Base-by-base conservation (phyloP, 2,888 invertebrate genomes). In the Scaptomyza polygonia region DNA sequence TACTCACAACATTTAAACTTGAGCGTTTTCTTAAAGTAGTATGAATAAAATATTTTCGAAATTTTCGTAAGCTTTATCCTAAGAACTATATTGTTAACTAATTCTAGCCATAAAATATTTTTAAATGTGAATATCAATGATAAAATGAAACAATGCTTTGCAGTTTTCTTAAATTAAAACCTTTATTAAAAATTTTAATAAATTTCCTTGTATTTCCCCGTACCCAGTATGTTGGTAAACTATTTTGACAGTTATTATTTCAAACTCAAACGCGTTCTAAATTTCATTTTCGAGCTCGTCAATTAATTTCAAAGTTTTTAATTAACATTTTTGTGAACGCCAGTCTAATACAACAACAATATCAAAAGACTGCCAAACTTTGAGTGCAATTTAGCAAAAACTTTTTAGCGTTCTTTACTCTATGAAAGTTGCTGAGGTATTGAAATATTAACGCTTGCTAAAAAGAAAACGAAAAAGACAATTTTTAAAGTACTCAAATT, bases 291-390 rank as follows among this genome's bases (percentile, higher is more conserved):
- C 12, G 21, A 9, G 44, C 48, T 64, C 61, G 59, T 72, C 68
- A 75, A 76, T 74, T 78, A 74, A 69, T 76, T 57, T 56, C 59
- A 66, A 74, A 63, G 53, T 66, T 73, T 76, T 63, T 49, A 68
- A 78, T 69, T 73, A 61, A 66, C 69, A 77, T 77, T 78, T 73
- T 69, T 78, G 69, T 69, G 59, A 47, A 57, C 58, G 25, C 47
- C 72, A 43, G 52, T 36, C 67, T 34, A 32, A 11, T 58, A 55
- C 56, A 52, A 65, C 72, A 72, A 77, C 76, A 75, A 78, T 79
- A 66, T 47, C 43, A 44, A 8, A 52, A n/a, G 43, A 47, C 65
- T 71, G 40, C 49, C 55, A 58, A 25, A 40, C 67, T 78, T 61
- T 71, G 67, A 25, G 21, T 21, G 21, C 21, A 21, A 21, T 21